Percentiles rank a stretch among this genome's conserved stretches.
phyloP scores from a whole-genome alignment of 2,113 vertebrate species.

The Brienomyrus brachyistius region DNA sequence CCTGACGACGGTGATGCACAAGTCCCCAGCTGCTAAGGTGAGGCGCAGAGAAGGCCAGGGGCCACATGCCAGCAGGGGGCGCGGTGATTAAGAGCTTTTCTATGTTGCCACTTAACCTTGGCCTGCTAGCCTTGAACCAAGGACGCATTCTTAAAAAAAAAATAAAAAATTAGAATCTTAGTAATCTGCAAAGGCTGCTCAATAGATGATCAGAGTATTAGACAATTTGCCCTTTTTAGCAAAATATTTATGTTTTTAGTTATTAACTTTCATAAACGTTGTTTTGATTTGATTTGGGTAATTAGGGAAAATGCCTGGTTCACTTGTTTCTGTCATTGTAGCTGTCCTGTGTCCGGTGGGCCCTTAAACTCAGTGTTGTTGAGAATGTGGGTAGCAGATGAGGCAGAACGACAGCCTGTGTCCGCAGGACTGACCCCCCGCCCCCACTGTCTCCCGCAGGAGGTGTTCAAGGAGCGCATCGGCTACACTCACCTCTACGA shows the following conservation, averaged over 20 bases:
- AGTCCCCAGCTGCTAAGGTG: conserved; percentile 95
- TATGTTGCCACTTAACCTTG: not conserved
- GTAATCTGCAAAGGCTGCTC: no score
- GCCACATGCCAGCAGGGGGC: not conserved
- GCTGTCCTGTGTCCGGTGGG: not conserved
- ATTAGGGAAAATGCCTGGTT: not conserved
- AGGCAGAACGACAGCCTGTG: not conserved
- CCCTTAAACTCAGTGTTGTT: not conserved
- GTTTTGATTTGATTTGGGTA: not conserved
- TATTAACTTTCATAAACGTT: not conserved
- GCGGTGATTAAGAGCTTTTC: not conserved
- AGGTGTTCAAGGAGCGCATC: conserved; percentile 97
- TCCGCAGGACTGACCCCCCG: not conserved
- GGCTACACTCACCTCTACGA: conserved; percentile 91
- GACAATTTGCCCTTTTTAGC: no score
- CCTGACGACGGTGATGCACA: conserved; percentile 92
- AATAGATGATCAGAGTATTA: no score
- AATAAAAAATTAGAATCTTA: no score
- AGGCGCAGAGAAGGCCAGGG: not conserved
- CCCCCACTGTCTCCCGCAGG: conserved; percentile 52
- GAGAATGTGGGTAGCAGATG: not conserved
- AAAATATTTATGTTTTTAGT: not conserved
- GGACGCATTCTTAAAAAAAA: not conserved
- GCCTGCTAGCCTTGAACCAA: not conserved
- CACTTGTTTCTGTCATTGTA: not conserved